Base-by-base conservation (phyloP, 2,888 invertebrate species). In the Fissipunctia ypsillon region DNA sequence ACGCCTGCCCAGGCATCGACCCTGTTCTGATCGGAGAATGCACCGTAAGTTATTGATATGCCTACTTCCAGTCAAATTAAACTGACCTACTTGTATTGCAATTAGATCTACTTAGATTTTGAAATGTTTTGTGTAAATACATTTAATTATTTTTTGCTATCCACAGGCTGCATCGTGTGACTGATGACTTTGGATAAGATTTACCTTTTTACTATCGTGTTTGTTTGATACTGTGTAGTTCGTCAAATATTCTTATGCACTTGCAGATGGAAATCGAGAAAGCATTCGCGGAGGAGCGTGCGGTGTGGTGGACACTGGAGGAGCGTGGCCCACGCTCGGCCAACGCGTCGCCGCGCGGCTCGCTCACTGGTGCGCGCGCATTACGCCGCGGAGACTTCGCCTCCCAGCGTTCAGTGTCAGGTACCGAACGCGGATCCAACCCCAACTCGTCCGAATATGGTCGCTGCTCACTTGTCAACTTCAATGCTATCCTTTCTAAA, bases 261-360 rank as follows among this genome's bases (percentile, higher is more conserved):
- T 74, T 72, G 19, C 84, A 97, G 91, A 96, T 98, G 88, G 98
- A 98, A 86, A 94, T 98, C 76, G 97, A 97, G 88, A 98, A 98
- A 92, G 98, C 98, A 5, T 98, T 98, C 89, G 97, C 99, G 43
- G 98, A 98, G 89, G 98, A 99, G 92, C 97, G 98, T 73, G 98
- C 99, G 0, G 97, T 98, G 63, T 99, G 99, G 99, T 99, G 98
- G 95, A 97, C 98, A 12, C 94, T 98, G 69, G 98, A 98, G 88
- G 98, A 98, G 93, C 98, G 98, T 70, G 93, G 98, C 64, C 96
- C 98, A n/a, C 97, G 97, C 82, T 98, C 98, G 0, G 98, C 98
- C 0, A 97, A 97, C 90, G 97, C 97, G 0, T 98, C 98, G 0
- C 98, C 98, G 0, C 97, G 98, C 61, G 98, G 98, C 63, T 98